Conservation (phyloP, 2,888 invertebrate genomes). For the Piscicola geometra region DNA sequence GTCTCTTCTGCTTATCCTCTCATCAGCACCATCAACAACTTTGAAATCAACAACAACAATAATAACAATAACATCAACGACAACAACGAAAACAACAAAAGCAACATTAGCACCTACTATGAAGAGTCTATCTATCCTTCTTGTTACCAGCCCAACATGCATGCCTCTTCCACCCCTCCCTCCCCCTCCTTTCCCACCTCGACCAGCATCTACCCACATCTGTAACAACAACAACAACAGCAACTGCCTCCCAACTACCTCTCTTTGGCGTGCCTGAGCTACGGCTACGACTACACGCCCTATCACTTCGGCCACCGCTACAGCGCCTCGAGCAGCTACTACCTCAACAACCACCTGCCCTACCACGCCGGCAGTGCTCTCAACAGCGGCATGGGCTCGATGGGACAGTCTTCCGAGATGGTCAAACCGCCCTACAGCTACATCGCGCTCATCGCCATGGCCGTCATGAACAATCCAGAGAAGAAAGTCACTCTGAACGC, state of each 20-base stretch:
- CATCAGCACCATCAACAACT: slow-evolving; percentile 9
- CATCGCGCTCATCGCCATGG: slow-evolving; percentile 59
- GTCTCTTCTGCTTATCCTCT: neutral
- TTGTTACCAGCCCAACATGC: slow-evolving; percentile 1
- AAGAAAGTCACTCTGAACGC: slow-evolving; percentile 57
- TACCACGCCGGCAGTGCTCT: neutral
- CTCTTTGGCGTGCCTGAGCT: slow-evolving; percentile 32
- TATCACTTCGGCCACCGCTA: slow-evolving; percentile 24
- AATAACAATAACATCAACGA: neutral
- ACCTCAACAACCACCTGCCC: neutral
- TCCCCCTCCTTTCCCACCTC: slow-evolving; percentile 27
- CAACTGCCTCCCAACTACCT: slow-evolving; percentile 25
- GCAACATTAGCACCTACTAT: neutral
- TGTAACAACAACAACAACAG: neutral
- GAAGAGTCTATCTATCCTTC: neutral
- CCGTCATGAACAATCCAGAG: slow-evolving; percentile 56
- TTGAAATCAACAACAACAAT: neutral
- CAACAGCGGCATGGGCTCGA: slow-evolving; percentile 23
- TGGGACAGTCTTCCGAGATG: slow-evolving; percentile 56
- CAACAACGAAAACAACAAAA: slow-evolving; percentile 2
- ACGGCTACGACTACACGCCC: slow-evolving; percentile 29
- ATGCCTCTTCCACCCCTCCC: slow-evolving; percentile 33
- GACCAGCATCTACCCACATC: neutral
- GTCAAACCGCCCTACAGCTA: slow-evolving; percentile 80
- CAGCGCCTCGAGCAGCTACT: slow-evolving; percentile 8